Percentiles rank a stretch among this genome's conserved stretches.
phyloP scores from a whole-genome alignment of 2,113 vertebrate species.

The Ameiurus melas region DNA sequence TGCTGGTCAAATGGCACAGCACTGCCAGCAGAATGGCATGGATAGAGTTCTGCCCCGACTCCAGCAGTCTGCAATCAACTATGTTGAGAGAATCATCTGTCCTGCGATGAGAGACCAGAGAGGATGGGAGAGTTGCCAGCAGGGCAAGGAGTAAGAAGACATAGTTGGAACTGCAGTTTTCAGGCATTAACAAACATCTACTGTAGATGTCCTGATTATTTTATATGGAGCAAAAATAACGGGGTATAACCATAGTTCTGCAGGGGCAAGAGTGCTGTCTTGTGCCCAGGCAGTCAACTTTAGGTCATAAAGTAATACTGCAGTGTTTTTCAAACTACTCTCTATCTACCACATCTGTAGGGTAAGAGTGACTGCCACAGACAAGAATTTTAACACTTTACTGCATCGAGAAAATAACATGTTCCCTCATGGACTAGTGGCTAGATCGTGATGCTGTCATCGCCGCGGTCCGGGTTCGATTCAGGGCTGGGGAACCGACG shows the following conservation, averaged over 20 bases:
- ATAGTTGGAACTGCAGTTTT: not conserved
- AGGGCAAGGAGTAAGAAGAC: not conserved
- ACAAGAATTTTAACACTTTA: too few relatives aligned
- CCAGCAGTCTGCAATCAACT: conserved; percentile 68
- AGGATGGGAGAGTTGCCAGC: conserved; percentile 70
- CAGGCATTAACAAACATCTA: not conserved
- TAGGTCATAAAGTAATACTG: too few relatives aligned
- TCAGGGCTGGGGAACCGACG: too few relatives aligned
- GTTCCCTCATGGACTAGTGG: too few relatives aligned
- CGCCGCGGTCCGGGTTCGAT: too few relatives aligned
- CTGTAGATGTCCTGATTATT: not conserved
- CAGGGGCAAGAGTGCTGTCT: not conserved
- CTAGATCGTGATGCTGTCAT: too few relatives aligned
- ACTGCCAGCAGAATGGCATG: conserved; percentile 71
- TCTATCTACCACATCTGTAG: too few relatives aligned
- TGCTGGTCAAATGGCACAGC: conserved; percentile 74
- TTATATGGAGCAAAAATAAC: not conserved
- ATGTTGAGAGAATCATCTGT: conserved; percentile 73
- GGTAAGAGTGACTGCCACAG: too few relatives aligned
- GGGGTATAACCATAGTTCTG: not conserved
- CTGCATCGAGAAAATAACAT: too few relatives aligned
- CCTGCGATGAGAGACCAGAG: conserved; percentile 70
- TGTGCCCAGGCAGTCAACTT: too few relatives aligned
- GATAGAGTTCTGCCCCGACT: conserved; percentile 61
- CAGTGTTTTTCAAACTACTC: too few relatives aligned